Evolutionary conservation across 2,797 vertebrate species (phyloP).

Genomic region (Rhinogobio ventralis): DNA sequence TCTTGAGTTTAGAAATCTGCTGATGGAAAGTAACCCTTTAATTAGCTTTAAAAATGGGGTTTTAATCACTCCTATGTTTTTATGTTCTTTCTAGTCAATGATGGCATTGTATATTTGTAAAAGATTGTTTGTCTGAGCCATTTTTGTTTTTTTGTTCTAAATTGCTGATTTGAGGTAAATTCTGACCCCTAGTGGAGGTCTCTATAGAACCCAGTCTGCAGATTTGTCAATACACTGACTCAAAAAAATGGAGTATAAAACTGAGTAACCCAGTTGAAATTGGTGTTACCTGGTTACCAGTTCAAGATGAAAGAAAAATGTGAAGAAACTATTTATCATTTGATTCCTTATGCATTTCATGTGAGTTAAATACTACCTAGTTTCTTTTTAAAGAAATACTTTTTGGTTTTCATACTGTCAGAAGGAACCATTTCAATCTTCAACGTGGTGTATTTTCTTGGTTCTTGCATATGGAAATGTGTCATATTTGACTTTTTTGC

Average conservation of each 20-base stretch:
- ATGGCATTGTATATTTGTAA: constrained; percentile 50
- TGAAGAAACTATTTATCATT: constrained; percentile 80
- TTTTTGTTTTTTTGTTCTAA: constrained; percentile 50
- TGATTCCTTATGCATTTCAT: constrained; percentile 79
- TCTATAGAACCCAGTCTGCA: constrained; percentile 13
- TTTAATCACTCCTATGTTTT: constrained; percentile 59
- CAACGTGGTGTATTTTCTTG: constrained; percentile 73
- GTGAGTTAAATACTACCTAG: constrained; percentile 81
- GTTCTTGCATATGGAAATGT: constrained; percentile 74
- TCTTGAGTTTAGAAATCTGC: constrained; percentile 57
- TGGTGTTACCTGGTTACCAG: constrained; percentile 75
- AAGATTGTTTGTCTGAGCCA: constrained; percentile 62
- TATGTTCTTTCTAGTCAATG: constrained; percentile 58
- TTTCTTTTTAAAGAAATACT: constrained; percentile 73
- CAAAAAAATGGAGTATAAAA: constrained; percentile 59
- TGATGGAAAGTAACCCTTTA: constrained; percentile 64
- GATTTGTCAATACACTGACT: constrained; percentile 64
- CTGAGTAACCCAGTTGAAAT: constrained; percentile 56
- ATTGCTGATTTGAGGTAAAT: constrained; percentile 48
- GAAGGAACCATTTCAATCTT: constrained; percentile 72
- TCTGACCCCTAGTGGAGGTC: constrained; percentile 57
- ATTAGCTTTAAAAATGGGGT: constrained; percentile 61
- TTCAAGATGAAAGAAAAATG: constrained; percentile 76
- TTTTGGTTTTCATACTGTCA: constrained; percentile 78
- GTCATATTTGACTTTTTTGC: constrained; percentile 68